A percentile compares a stretch with the other conserved stretches of the same genome.
Evolutionary conservation across 30 jellyfish, hydroid and myxozoan species (phyloP).

Genomic region (Aurelia sp.): DNA sequence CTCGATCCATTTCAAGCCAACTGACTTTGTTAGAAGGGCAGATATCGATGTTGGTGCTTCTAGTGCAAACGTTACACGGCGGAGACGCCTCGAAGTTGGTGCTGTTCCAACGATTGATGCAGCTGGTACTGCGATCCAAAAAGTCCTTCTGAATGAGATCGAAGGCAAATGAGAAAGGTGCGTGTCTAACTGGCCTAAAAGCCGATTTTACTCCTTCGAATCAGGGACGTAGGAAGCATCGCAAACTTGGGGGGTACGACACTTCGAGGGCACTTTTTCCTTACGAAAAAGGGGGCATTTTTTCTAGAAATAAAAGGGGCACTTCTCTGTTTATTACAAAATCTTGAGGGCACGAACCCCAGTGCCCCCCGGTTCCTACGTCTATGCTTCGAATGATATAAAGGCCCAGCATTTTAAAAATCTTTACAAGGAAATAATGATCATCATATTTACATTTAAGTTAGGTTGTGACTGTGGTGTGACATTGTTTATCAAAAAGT

Average conservation of each 20-base stretch:
- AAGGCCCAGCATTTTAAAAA: neutral
- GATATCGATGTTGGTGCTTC: neutral
- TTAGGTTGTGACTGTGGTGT: too few relatives aligned
- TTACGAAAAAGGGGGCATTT: too few relatives aligned
- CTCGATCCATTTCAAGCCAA: neutral
- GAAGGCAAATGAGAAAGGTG: neutral
- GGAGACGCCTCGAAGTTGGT: neutral
- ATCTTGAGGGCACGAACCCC: too few relatives aligned
- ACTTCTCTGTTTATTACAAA: too few relatives aligned
- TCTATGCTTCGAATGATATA: too few relatives aligned
- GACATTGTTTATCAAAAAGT: too few relatives aligned
- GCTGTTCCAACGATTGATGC: constrained; percentile 24
- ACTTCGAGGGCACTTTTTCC: too few relatives aligned
- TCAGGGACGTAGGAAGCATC: neutral
- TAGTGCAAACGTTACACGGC: neutral
- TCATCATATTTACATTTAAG: too few relatives aligned
- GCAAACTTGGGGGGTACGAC: too few relatives aligned
- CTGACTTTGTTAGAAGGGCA: neutral
- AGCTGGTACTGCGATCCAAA: constrained; percentile 1
- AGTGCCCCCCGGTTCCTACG: too few relatives aligned
- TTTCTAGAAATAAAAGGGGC: too few relatives aligned
- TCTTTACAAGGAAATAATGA: too few relatives aligned
- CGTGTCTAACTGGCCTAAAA: neutral
- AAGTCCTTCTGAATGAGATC: constrained; percentile 1
- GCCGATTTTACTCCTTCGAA: neutral